These are phyloP conservation scores for Chloroceryle aenea DNA, from an alignment of 2,113 vertebrate species.

Conservation along the genomic window DNA sequence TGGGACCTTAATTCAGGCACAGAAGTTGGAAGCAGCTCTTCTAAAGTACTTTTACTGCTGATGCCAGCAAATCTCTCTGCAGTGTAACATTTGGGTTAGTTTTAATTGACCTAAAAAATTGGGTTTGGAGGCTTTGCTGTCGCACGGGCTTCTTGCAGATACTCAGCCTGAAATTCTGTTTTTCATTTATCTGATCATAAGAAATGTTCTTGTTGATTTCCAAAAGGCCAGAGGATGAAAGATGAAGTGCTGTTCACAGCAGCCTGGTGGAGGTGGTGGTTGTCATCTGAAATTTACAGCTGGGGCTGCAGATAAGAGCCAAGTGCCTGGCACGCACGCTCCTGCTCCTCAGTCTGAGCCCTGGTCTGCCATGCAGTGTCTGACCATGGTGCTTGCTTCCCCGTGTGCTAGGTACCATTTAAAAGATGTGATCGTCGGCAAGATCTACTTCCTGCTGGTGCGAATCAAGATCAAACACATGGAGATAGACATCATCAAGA, in stretches of 20 bases:
- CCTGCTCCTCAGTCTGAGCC: neutral
- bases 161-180: neutral
- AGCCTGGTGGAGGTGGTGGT: neutral
- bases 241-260: neutral
- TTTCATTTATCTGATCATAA: neutral
- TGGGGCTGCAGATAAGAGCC: neutral
- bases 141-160: neutral
- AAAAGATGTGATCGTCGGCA: constrained; percentile 97
- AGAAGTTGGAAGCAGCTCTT: neutral
- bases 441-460: constrained; percentile 98
- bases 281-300: neutral
- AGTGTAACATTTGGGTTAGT: neutral
- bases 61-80: neutral
- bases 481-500: constrained; percentile 98
- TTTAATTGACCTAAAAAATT: neutral
- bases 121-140: neutral
- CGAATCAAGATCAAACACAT: constrained; percentile 99
- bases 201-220: neutral
- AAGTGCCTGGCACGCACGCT: neutral
- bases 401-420: constrained; percentile 86
- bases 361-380: neutral
- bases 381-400: neutral
- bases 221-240: neutral
- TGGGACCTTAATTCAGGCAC: neutral
- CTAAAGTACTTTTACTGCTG: neutral